These are phyloP conservation scores for Eupeodes latifasciatus DNA, from an alignment of 2,888 invertebrate species.

Conservation along the genomic window DNA sequence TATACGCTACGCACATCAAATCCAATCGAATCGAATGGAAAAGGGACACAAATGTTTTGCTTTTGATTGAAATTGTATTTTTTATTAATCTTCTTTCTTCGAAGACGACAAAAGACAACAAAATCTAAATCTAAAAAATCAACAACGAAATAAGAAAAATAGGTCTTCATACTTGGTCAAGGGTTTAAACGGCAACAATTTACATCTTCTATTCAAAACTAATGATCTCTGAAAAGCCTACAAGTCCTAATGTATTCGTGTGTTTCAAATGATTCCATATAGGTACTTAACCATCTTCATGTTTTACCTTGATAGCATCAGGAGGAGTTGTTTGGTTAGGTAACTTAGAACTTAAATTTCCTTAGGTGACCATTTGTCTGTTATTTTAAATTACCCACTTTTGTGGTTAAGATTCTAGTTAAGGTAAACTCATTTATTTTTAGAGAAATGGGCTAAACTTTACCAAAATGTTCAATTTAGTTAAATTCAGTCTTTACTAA, in stretches of 20 bases:
- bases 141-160: not conserved
- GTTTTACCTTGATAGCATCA: slow-evolving; percentile 17
- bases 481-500: too few relatives aligned
- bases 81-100: not conserved
- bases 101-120: not conserved
- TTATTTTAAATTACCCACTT: not conserved
- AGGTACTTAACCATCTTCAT: not conserved
- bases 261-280: slow-evolving; percentile 5
- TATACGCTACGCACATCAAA: not conserved
- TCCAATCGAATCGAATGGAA: not conserved
- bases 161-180: not conserved
- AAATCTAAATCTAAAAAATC: not conserved
- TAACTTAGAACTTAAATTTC: not conserved
- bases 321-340: slow-evolving; percentile 27
- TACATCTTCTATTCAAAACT: slow-evolving; percentile 38
- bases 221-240: slow-evolving; percentile 40
- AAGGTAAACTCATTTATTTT: too few relatives aligned
- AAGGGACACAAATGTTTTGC: slow-evolving; percentile 35
- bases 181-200: slow-evolving; percentile 22
- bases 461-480: too few relatives aligned
- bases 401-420: not conserved
- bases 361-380: not conserved
- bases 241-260: slow-evolving; percentile 32
- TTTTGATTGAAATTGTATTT: slow-evolving; percentile 24
- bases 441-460: too few relatives aligned